Base-by-base conservation (phyloP, 2,113 vertebrate genomes). In the Odobenus rosmarus region DNA sequence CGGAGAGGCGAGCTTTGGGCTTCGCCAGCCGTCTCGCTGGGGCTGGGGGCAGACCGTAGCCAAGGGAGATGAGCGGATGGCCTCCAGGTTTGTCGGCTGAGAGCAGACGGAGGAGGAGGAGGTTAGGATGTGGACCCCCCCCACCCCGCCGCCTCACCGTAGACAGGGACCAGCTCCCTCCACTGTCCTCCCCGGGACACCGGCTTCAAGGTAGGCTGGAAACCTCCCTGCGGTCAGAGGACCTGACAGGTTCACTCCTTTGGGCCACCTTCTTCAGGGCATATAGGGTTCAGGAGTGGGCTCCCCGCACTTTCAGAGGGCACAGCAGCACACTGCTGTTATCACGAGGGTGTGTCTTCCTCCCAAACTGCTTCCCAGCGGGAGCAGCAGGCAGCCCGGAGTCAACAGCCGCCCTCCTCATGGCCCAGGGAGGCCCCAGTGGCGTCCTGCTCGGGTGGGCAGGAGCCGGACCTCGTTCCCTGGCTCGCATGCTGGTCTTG, bases 251-350 rank as follows among this genome's bases (percentile, higher is more conserved):
- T 23, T 2, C 0, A 0, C 28, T 57, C 4, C 1, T 10, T 13
- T 12, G 0, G 36, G 53, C 49, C 18, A 0, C 24, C 55, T 16
- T 31, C 55, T 1, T 18, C 67, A 53, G 67, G 46, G 67, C 0
- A 1, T 2, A 14, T 1, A 23, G 21, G 4, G 39, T 13, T 11
- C 11, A 11, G n/a, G 19, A 26, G 67, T 5, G 51, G 15, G 62
- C 74, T 15, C 18, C 59, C 2, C 2, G 14, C 24, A 4, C n/a
- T 4, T 8, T 15, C 16, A 51, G 74, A 49, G 39, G 1, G 9
- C 28, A 6, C 4, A 0, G 89, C 23, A 0, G 89, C 23, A 7
- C 31, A 19, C 64, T 3, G 13, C 4, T 2, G 4, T 3, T 0
- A 0, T 79, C n/a, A 9, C 0, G 31, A 33, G 51, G 24, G 6